Percentiles rank a stretch among this genome's conserved stretches.
phyloP scores from a whole-genome alignment of 2,797 vertebrate species.

The Phylloscopus collybita region DNA sequence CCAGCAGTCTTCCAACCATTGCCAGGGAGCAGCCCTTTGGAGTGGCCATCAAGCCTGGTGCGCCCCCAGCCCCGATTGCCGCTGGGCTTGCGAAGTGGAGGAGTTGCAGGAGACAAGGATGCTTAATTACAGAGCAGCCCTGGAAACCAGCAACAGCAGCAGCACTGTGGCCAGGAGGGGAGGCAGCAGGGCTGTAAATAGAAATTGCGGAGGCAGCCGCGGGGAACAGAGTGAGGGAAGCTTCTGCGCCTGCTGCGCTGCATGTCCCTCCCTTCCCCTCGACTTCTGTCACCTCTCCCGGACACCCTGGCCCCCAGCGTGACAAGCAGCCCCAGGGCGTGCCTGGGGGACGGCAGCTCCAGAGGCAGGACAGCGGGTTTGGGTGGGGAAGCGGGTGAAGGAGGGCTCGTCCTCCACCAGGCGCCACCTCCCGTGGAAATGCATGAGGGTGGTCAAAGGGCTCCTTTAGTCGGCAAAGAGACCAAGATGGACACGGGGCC shows the following conservation, averaged over 20 bases:
- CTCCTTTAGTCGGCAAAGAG: not conserved
- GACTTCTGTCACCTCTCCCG: constrained; percentile 28
- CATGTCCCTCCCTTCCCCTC: not conserved
- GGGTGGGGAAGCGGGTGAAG: not conserved
- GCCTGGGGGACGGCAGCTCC: not conserved
- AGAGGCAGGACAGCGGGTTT: not conserved
- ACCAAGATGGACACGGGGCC: fast-evolving
- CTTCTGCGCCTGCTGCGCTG: constrained; percentile 34
- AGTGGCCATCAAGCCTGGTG: not conserved
- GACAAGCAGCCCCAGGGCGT: not conserved
- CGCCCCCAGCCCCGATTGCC: not conserved
- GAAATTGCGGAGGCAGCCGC: constrained; percentile 62
- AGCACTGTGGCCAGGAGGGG: constrained; percentile 66
- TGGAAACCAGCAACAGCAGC: constrained; percentile 63
- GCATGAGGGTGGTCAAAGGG: not conserved
- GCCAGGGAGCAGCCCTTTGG: not conserved
- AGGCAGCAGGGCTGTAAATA: constrained; percentile 73
- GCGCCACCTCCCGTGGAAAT: not conserved
- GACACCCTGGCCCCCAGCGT: not conserved
- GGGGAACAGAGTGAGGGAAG: constrained; percentile 49
- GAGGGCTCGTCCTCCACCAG: not conserved
- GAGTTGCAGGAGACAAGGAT: constrained; percentile 36
- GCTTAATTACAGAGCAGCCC: constrained; percentile 66
- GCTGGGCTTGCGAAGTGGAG: not conserved
- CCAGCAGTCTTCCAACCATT: not conserved